Percentiles rank a stretch among this genome's conserved stretches.
These are phyloP conservation scores for Danio rerio DNA, from an alignment of 2,113 vertebrate species.

Conservation along the genomic window GRCz12tu NC_133177.1:45926001-45926500, in stretches of 20 bases:
- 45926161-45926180: not conserved
- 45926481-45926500: no score
- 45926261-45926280: not conserved
- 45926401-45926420: not conserved
- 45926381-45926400: not conserved
- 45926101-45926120: not conserved
- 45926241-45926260: conserved; percentile 9
- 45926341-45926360: not conserved
- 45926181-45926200: not conserved
- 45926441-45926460: no score
- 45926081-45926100: not conserved
- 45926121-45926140: not conserved
- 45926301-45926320: not conserved
- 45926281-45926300: not conserved
- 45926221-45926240: not conserved
- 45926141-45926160: not conserved
- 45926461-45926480: no score
- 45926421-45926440: no score
- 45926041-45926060: not conserved
- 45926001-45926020: conserved; percentile 16
- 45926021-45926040: not conserved
- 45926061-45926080: not conserved
- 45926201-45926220: not conserved
- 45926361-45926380: not conserved
- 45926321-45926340: not conserved